Conservation (phyloP, 92 coral and sea anemone genomes). For the Epizoanthus fatuus region DNA sequence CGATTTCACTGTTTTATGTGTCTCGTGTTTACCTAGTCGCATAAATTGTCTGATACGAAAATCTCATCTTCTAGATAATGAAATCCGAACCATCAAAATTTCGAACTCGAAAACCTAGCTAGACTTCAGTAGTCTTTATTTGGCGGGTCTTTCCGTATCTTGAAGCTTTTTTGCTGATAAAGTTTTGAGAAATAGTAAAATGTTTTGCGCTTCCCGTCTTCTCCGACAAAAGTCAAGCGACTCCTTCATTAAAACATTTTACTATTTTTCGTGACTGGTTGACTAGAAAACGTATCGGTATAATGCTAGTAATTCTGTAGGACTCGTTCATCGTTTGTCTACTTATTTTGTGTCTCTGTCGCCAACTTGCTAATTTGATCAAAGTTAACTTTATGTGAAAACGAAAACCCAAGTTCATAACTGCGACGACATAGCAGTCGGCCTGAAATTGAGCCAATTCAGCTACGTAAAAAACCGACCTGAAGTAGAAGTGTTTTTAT, state of each 20-base stretch:
- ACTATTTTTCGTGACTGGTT: constrained; percentile 13
- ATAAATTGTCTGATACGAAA: no score
- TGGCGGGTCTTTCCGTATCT: no score
- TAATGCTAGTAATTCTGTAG: constrained; percentile 9
- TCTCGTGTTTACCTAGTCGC: no score
- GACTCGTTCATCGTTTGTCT: constrained; percentile 25
- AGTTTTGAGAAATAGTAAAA: not conserved
- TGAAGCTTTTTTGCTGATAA: no score
- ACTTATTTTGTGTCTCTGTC: constrained; percentile 24
- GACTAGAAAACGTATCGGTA: not conserved
- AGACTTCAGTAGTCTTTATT: no score
- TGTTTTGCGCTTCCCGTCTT: not conserved
- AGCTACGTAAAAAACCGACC: not conserved
- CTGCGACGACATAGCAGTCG: constrained; percentile 46
- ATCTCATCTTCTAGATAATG: no score
- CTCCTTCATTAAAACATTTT: not conserved
- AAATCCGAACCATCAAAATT: no score
- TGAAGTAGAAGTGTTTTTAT: not conserved
- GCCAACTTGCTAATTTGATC: constrained; percentile 47
- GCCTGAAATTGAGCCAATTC: constrained; percentile 33
- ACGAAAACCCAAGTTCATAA: constrained; percentile 21
- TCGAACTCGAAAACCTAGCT: no score
- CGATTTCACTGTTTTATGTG: no score
- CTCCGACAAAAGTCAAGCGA: constrained; percentile 27
- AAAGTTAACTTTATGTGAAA: constrained; percentile 42